Evolutionary conservation across 2,113 vertebrate species (phyloP).

Genomic region (Plectropomus leopardus): DNA sequence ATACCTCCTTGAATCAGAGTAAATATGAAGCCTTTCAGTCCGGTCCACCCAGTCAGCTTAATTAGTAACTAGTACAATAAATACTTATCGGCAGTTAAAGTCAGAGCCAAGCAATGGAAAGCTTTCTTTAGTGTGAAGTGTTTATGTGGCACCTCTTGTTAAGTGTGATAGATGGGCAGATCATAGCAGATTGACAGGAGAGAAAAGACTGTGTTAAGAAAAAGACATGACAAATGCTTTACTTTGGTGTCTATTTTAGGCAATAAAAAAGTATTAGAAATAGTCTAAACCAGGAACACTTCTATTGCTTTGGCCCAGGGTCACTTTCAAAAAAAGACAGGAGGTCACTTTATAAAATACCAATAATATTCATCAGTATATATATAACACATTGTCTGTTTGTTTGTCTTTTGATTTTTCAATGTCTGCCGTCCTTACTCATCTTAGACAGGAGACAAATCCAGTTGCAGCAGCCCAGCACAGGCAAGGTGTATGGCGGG

Average conservation of each 20-base stretch:
- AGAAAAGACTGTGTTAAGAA: background rate
- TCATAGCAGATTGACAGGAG: background rate
- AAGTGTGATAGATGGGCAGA: conserved; percentile 29
- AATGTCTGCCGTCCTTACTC: too few species aligned
- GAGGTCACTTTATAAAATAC: too few species aligned
- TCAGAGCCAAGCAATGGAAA: conserved; percentile 12
- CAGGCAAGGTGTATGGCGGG: too few species aligned
- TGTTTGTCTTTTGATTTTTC: too few species aligned
- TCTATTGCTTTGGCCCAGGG: too few species aligned
- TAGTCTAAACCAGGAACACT: background rate
- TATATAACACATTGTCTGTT: too few species aligned
- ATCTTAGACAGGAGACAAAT: too few species aligned
- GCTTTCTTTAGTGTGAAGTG: conserved; percentile 13
- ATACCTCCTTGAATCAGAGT: conserved; percentile 35
- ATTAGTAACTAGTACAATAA: conserved; percentile 80
- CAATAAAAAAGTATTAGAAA: background rate
- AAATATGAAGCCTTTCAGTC: conserved; percentile 47
- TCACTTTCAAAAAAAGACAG: too few species aligned
- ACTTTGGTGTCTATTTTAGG: background rate
- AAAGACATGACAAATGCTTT: background rate
- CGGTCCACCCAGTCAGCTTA: conserved; percentile 57
- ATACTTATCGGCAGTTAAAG: conserved; percentile 48
- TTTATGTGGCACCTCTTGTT: conserved; percentile 24
- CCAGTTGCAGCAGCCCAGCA: too few species aligned
- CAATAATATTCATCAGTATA: too few species aligned